Percentiles rank a stretch among this genome's conserved stretches.
Evolutionary conservation across 1,140 invertebrate genomes (phyloP).

Genomic region (Galleria mellonella): DNA sequence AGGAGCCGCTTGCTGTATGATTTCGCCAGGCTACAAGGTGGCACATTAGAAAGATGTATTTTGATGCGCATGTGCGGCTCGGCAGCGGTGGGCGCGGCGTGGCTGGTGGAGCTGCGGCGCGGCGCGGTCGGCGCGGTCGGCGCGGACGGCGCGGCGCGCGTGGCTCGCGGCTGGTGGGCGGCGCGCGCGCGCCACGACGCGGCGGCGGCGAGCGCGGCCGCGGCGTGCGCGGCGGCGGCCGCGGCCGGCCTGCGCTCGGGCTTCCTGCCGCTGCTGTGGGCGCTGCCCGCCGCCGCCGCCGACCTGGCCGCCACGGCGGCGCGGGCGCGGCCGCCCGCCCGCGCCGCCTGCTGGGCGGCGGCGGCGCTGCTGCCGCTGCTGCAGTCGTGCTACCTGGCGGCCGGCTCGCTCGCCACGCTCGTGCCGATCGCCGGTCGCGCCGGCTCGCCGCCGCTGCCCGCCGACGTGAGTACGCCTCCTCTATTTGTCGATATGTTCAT

Average conservation of each 20-base stretch:
- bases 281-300: conserved; percentile 2
- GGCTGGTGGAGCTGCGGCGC: conserved; percentile 49
- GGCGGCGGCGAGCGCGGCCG: conserved; percentile 67
- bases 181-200: conserved; percentile 27
- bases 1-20: too few species aligned
- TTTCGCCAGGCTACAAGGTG: too few species aligned
- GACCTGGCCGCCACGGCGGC: conserved; percentile 3
- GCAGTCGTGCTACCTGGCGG: conserved; percentile 82
- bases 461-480: conserved; percentile 58
- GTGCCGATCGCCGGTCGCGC: conserved; percentile 90
- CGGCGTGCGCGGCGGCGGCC: conserved; percentile 71
- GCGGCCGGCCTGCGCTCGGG: conserved; percentile 78
- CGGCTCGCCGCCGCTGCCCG: conserved; percentile 79
- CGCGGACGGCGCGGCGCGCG: conserved; percentile 18
- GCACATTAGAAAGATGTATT: too few species aligned
- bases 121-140: conserved; percentile 35
- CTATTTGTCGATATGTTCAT: too few species aligned
- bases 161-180: conserved; percentile 33
- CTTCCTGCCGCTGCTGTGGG: conserved; percentile 77
- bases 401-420: conserved; percentile 75
- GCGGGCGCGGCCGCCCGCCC: conserved; percentile 62
- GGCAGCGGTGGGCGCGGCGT: conserved; percentile 59
- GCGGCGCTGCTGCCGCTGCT: conserved; percentile 79
- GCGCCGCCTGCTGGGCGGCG: conserved; percentile 18
- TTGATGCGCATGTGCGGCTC: too few species aligned